Evolutionary conservation across 2,797 vertebrate species (phyloP), one percentile per base, ranked within the genome.

Genomic region (Leptatherina wallacei): DNA sequence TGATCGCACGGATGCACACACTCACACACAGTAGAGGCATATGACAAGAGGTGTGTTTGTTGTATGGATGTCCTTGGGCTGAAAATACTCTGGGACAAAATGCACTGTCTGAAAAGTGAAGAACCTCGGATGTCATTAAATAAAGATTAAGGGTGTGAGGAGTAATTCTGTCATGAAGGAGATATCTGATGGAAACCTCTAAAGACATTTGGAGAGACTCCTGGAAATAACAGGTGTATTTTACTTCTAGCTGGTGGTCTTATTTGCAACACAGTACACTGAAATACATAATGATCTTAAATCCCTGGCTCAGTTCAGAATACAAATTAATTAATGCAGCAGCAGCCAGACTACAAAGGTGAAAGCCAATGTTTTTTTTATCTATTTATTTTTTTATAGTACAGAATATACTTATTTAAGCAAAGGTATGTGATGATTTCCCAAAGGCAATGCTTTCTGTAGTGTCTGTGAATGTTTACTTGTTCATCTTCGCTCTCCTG

Each of bases 41-140:
- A 56, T 80, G 70, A 83, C 73, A 77, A 63, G 62, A 33, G 59
- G 61, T 66, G 74, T 63, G 70, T 68, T 73, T 70, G 73, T 73
- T 6, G 20, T 20, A 13, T 51, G 58, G 49, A 33, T 81, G 86
- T 88, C 88, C 87, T 90, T 86, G 82, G 75, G 82, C 81, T 77
- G 70, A 80, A 81, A 79, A 75, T 69, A 69, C 33, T 29, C 24
- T 38, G 32, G 18, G n/a, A 70, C n/a, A 61, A 30, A 56, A 68
- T 16, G 11, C 74, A 59, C 18, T 47, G 29, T n/a, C 66, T 61
- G 77, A 73, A 71, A 81, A 80, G 65, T 70, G 69, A 83, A 80
- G 63, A 77, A 81, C 81, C 71, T 74, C 61, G 22, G 69, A 61
- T 83, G 77, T 69, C 73, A 78, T 61, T 29, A 75, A 84, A 83